Evolutionary conservation across 1,140 invertebrate genomes (phyloP).

Genomic region (Drosophila navojoa): DNA sequence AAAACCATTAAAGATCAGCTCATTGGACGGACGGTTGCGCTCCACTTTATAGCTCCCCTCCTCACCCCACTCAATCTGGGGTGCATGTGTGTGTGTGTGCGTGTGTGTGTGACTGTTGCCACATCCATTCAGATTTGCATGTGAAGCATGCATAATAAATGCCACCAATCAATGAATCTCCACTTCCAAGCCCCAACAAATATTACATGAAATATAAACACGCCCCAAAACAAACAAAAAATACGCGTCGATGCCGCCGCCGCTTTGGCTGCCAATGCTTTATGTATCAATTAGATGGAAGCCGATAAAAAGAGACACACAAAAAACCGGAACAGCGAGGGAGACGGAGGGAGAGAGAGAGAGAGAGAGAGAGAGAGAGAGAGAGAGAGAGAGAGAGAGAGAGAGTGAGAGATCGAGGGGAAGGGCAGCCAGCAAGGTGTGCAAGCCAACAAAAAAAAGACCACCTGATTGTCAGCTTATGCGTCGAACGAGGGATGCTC

Average conservation of each 20-base stretch:
- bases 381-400: neutral
- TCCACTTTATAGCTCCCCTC: too few relatives aligned
- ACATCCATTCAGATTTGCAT: conserved; percentile 65
- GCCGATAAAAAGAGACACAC: neutral
- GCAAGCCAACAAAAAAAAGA: neutral
- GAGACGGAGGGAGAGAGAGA: too few relatives aligned
- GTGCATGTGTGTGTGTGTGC: neutral
- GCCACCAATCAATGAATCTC: conserved; percentile 64
- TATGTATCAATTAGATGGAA: conserved; percentile 49
- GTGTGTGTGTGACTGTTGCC: conserved; percentile 25
- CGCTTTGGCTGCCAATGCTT: conserved; percentile 30
- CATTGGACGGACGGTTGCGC: neutral
- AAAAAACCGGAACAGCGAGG: neutral
- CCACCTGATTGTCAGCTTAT: neutral
- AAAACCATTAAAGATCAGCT: conserved; percentile 38
- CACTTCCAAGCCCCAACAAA: conserved; percentile 22
- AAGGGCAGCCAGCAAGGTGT: too few relatives aligned
- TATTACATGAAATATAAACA: conserved; percentile 28
- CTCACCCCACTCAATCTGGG: too few relatives aligned
- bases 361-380: too few relatives aligned
- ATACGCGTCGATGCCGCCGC: conserved; percentile 5
- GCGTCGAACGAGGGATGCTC: neutral
- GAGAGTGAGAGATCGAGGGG: too few relatives aligned
- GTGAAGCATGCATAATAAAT: conserved; percentile 55
- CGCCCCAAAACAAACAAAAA: conserved; percentile 27